These are phyloP conservation scores for Agrypnia vestita DNA, from an alignment of 1,140 invertebrate genomes.

Conservation along the genomic window DNA sequence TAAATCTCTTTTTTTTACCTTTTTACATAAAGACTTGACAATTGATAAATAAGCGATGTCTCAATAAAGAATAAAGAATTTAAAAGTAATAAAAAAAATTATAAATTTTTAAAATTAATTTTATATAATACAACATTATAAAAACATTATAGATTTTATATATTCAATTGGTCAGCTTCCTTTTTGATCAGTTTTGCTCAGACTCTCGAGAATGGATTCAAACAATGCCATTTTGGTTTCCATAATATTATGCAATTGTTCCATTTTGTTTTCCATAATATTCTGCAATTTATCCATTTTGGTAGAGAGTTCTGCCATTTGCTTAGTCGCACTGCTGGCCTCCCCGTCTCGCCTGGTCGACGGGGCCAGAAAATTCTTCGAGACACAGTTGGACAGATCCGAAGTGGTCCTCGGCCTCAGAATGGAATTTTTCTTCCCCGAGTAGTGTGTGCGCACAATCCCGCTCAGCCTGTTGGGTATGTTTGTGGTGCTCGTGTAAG, in stretches of 20 bases:
- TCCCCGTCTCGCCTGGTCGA: neutral
- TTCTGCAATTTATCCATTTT: conserved; percentile 36
- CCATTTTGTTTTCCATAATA: conserved; percentile 29
- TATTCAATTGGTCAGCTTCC: conserved; percentile 10
- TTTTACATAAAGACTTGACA: too few relatives aligned
- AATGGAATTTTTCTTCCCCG: neutral
- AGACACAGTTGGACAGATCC: conserved; percentile 32
- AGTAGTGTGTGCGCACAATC: neutral
- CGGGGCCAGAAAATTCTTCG: neutral
- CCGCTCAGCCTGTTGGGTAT: neutral
- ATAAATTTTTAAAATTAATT: too few relatives aligned
- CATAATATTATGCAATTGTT: conserved; percentile 15
- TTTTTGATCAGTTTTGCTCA: conserved; percentile 17
- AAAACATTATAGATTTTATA: too few relatives aligned
- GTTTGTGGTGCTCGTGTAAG: neutral
- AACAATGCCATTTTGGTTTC: conserved; percentile 20
- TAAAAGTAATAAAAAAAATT: too few relatives aligned
- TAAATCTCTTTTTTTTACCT: too few relatives aligned
- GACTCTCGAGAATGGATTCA: conserved; percentile 1
- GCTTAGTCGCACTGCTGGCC: neutral
- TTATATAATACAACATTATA: too few relatives aligned
- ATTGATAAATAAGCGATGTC: too few relatives aligned
- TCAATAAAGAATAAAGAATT: too few relatives aligned
- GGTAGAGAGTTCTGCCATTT: neutral
- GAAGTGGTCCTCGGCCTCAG: conserved; percentile 50